Conservation (phyloP, 2,888 invertebrate species). For the Hirudinaria manillensis region DNA sequence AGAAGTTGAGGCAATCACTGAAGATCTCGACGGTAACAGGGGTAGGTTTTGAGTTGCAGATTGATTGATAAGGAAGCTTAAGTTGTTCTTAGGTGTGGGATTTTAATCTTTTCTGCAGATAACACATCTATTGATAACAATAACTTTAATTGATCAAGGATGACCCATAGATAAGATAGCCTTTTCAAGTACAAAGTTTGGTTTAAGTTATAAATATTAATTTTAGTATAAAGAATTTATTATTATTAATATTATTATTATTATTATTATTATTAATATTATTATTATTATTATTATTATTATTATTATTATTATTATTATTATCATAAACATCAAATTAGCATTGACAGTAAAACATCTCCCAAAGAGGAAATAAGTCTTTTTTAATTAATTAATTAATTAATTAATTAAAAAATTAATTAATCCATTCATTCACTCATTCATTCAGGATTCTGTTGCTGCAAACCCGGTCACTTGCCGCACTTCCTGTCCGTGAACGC, state of each 20-base stretch:
- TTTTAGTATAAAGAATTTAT: too few species aligned
- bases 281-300: neutral
- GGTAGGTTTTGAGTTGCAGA: conserved; percentile 57
- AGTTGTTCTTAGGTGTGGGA: neutral
- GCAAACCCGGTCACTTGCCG: conserved; percentile 79
- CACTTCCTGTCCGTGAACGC: conserved; percentile 87
- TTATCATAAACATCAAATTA: too few species aligned
- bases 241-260: neutral
- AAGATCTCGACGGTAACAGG: conserved; percentile 90
- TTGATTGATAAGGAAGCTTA: neutral
- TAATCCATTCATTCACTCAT: conserved; percentile 43
- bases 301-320: too few species aligned
- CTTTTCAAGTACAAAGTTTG: too few species aligned
- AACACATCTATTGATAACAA: too few species aligned
- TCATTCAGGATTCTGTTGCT: conserved; percentile 74
- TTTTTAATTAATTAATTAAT: too few species aligned
- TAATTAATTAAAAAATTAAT: too few species aligned
- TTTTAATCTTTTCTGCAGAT: neutral
- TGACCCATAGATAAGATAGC: too few species aligned
- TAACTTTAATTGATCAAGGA: too few species aligned
- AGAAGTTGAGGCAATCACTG: conserved; percentile 89
- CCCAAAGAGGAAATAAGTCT: too few species aligned
- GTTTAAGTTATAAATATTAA: too few species aligned
- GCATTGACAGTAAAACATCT: too few species aligned
- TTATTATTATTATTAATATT: neutral